phyloP scores from a whole-genome alignment of 2,888 invertebrate species.

The Calliscelio sp. region DNA sequence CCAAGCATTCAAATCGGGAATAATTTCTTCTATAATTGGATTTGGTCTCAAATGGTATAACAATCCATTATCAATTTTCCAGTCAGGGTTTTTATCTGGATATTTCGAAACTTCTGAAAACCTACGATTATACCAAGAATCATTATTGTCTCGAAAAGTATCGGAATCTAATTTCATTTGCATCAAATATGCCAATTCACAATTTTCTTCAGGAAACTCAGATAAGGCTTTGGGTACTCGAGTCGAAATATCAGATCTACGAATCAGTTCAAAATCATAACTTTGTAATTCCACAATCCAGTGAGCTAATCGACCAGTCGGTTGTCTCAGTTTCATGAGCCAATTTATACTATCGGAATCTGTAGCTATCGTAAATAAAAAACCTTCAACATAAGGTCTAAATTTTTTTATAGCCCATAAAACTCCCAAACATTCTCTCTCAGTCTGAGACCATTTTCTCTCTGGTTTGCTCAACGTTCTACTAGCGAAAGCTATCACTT shows the following conservation, averaged over 20 bases:
- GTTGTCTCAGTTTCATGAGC: constrained; percentile 4
- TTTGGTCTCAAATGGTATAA: no score
- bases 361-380: not conserved
- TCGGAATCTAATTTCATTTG: no score
- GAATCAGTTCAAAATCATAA: constrained; percentile 5
- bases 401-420: constrained; percentile 4
- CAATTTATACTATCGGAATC: constrained; percentile 34
- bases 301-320: constrained; percentile 33
- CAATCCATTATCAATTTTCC: no score
- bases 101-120: no score
- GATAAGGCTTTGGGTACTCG: constrained; percentile 25
- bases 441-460: constrained; percentile 76
- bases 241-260: not conserved
- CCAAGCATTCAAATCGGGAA: no score
- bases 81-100: no score
- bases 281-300: constrained; percentile 38
- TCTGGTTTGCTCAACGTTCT: constrained; percentile 81
- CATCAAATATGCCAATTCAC: no score
- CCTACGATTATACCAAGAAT: no score
- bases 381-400: constrained; percentile 17
- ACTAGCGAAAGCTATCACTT: constrained; percentile 84
- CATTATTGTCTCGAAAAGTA: no score
- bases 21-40: no score
- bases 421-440: constrained; percentile 76
- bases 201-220: no score